Evolutionary conservation across 2,888 invertebrate species (phyloP), one percentile per base, ranked within the genome.

Genomic region (Noctua janthina): DNA sequence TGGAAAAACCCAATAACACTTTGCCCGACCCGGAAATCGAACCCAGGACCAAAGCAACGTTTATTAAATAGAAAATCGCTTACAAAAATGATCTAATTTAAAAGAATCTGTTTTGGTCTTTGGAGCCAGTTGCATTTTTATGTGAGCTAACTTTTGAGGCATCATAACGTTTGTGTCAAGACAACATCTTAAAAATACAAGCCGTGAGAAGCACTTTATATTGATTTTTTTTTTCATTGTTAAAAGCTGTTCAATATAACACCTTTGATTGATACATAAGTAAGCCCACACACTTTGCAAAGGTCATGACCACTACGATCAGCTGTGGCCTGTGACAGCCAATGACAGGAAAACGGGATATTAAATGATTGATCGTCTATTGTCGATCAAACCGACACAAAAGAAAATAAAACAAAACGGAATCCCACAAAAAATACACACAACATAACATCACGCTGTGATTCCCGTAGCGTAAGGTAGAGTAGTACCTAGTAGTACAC

Each of bases 321-420:
- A 29, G 70, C 49, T 7, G 29, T 46, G 68, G 43, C 59, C 13
- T 76, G 17, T 46, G 67, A 62, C 67, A 76, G 43, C 56, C 15
- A 59, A 43, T 51, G 68, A 62, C 59, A 76, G 43, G 83, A 35
- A 3, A 62, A 69, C 51, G 59, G 76, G 67, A 51, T 23, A 35
- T 62, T 0, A 15, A 4, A 46, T 83, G 68, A 81, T 83, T 69
- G 76, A 76, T 76, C 1, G 51, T 23, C 35, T 46, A 17, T 80
- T 43, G 29, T 70, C 29, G 35, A 78, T 66, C 17, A 10, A 35
- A 67, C 13, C n/a, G 17, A 62, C 7, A 64, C 35, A 29, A 64
- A 29, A 35, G 15, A 17, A 64, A 35, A 64, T 29, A 64, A 8
- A 64, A 64, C 64, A 35, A 62, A 17, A 64, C 35, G 0, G 13